Evolutionary conservation across 92 coral and sea anemone genomes (phyloP), one percentile per base, ranked within the genome.

Genomic region (Blastomussa wellsi): DNA sequence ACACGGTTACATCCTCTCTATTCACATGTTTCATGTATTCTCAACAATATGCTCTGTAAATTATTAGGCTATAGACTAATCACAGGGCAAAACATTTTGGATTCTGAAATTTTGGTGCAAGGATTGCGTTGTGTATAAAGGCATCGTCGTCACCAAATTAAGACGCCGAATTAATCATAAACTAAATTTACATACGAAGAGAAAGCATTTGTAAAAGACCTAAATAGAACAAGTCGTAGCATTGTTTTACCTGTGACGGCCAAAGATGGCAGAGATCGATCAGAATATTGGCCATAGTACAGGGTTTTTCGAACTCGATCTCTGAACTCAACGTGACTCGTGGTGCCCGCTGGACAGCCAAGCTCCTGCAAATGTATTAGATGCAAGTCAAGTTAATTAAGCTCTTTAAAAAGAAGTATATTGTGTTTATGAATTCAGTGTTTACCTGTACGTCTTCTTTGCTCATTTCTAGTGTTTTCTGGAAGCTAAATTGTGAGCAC

Each of bases 211-310:
- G 49, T 15, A 60, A 8, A 60, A n/a, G 15, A 60, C 65, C 2
- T n/a, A 24, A n/a, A 60, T 24, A 60, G 13, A 26, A 26, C 68
- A 26, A n/a, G 1, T 11, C 33, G 8, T 26, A 13, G 8, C 17
- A 35, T 62, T 62, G 35, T 4, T 35, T 29, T 79, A 97, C 99
- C 99, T 91, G 99, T 95, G 36, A 91, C 97, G 62, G 96, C 88
- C 78, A 90, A 79, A 15, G 99, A 97, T n/a, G 99, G 99, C 41
- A 97, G 86, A 2, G 98, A 91, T 15, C 93, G 94, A 76, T 97
- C 99, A 31, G 97, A 86, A 62, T 94, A 97, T 73, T 93, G 90
- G 0, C 99, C 99, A 82, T 97, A 97, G 74, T 97, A 97, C 79
- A 97, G 83, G 2, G 98, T 91, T 67, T 93, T 95, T 17, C 94